These are phyloP conservation scores for Drosophila punjabiensis DNA, from an alignment of 1,140 invertebrate species.

Conservation along the genomic window DNA sequence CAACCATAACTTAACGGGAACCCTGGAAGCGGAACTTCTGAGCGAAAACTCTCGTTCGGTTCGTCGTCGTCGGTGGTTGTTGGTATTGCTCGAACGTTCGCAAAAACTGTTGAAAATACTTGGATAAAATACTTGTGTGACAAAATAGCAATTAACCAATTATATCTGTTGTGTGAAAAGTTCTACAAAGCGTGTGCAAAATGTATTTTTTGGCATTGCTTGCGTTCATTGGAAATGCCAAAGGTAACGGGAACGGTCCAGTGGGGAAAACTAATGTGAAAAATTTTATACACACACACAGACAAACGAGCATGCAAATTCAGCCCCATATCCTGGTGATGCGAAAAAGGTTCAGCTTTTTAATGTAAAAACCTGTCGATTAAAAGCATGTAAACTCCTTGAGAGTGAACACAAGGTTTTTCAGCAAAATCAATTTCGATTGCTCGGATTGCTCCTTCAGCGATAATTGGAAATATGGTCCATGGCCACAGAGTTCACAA, in stretches of 20 bases:
- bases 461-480: constrained; percentile 79
- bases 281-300: constrained; percentile 72
- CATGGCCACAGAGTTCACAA: constrained; percentile 80
- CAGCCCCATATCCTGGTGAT: constrained; percentile 59
- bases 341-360: constrained; percentile 32
- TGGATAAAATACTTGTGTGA: constrained; percentile 45
- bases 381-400: background rate
- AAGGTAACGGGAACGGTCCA: constrained; percentile 62
- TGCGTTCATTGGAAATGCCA: constrained; percentile 80
- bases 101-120: constrained; percentile 76
- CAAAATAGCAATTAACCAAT: constrained; percentile 36
- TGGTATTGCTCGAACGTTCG: constrained; percentile 74
- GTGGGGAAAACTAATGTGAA: constrained; percentile 54
- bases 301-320: constrained; percentile 43
- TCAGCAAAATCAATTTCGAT: constrained; percentile 69
- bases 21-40: constrained; percentile 23
- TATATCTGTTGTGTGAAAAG: constrained; percentile 50
- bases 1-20: constrained; percentile 6
- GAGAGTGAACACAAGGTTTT: constrained; percentile 43
- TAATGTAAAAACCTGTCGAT: constrained; percentile 12
- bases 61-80: constrained; percentile 57
- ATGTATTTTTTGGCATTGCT: constrained; percentile 82
- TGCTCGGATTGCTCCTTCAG: constrained; percentile 52
- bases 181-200: constrained; percentile 56
- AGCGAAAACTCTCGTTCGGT: constrained; percentile 33